Conservation (phyloP, 2,888 invertebrate species). For the Lasioglossum marginatum region DNA sequence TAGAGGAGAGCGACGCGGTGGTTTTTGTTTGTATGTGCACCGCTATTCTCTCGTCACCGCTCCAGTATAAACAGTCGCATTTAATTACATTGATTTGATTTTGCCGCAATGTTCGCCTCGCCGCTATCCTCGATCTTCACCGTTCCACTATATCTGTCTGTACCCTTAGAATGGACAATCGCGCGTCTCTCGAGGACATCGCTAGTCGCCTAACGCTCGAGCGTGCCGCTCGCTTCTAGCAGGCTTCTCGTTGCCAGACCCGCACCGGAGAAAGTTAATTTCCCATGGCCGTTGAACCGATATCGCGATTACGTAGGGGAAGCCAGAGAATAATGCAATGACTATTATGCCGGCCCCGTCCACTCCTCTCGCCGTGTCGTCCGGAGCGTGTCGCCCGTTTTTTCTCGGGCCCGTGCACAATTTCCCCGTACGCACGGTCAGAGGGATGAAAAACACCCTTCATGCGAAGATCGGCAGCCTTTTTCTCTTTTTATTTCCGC, state of each 20-base stretch:
- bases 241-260: conserved; percentile 62
- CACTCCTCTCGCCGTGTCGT: conserved; percentile 40
- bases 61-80: no score
- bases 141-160: no score
- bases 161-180: background rate
- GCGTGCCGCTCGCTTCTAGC: conserved; percentile 61
- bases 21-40: no score
- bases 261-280: conserved; percentile 81
- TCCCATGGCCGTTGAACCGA: conserved; percentile 83
- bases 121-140: no score
- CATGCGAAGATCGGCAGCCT: background rate
- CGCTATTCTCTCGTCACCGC: no score
- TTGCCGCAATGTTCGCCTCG: no score
- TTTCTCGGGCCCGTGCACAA: conserved; percentile 8
- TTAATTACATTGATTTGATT: no score
- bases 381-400: conserved; percentile 33
- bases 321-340: conserved; percentile 55
- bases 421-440: conserved; percentile 14
- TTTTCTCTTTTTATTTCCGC: background rate
- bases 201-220: conserved; percentile 54
- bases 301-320: conserved; percentile 78
- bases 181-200: conserved; percentile 50
- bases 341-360: conserved; percentile 55
- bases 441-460: conserved; percentile 25
- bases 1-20: no score